Evolutionary conservation across 2,888 invertebrate genomes (phyloP).

Genomic region (Andrena bucephala): DNA sequence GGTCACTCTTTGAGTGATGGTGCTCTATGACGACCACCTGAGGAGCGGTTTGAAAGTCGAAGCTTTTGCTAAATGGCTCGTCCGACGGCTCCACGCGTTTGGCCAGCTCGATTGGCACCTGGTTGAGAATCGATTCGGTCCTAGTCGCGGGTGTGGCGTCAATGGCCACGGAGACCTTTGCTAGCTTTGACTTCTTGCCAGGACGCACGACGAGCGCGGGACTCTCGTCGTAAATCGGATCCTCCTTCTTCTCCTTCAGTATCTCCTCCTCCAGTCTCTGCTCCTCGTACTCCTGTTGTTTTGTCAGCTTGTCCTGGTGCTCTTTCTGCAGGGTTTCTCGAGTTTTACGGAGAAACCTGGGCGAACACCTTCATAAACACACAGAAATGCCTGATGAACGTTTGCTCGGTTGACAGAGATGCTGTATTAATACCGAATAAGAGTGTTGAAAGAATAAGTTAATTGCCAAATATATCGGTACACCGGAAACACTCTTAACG

Average conservation of each 20-base stretch:
- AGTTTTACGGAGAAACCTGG: slow-evolving; percentile 87
- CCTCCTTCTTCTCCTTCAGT: slow-evolving; percentile 69
- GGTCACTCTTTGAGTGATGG: slow-evolving; percentile 83
- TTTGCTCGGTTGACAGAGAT: neutral
- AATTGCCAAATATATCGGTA: neutral
- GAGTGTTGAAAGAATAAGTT: neutral
- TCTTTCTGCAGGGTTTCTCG: slow-evolving; percentile 82
- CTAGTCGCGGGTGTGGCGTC: slow-evolving; percentile 92
- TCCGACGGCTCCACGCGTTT: slow-evolving; percentile 83
- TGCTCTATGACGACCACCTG: slow-evolving; percentile 83
- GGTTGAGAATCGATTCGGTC: slow-evolving; percentile 90
- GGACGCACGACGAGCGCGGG: slow-evolving; percentile 79
- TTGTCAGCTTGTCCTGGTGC: slow-evolving; percentile 81
- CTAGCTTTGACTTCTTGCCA: slow-evolving; percentile 86
- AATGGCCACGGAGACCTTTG: slow-evolving; percentile 91
- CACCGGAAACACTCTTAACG: slow-evolving; percentile 29
- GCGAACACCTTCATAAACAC: slow-evolving; percentile 86
- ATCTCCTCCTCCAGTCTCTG: slow-evolving; percentile 68
- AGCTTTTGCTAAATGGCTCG: slow-evolving; percentile 63
- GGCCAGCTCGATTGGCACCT: slow-evolving; percentile 91
- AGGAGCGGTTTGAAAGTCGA: slow-evolving; percentile 69
- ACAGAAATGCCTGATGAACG: neutral
- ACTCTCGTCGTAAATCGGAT: slow-evolving; percentile 80
- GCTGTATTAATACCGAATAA: too few species aligned
- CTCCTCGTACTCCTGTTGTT: slow-evolving; percentile 79